Evolutionary conservation across 2,113 vertebrate genomes (phyloP).

Genomic region (Setophaga kirtlandii): DNA sequence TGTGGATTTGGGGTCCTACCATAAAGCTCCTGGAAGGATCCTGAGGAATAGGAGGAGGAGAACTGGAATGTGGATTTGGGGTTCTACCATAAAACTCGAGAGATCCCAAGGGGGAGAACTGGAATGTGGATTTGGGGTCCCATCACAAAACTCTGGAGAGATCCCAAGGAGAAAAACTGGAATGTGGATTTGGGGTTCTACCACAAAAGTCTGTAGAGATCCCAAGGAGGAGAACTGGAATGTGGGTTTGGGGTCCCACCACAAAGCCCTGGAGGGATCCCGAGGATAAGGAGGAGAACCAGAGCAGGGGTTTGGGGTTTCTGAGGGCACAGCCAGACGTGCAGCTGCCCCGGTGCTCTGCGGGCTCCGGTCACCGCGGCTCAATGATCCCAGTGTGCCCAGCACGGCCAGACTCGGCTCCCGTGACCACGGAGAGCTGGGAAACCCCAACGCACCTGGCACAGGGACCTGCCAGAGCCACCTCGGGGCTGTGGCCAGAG

Average conservation of each 20-base stretch:
- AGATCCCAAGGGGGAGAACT: background rate
- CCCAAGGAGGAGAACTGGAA: accelerated
- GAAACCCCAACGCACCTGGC: background rate
- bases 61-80: no score
- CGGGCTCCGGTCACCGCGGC: background rate
- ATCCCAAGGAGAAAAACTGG: background rate
- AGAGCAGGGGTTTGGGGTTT: accelerated
- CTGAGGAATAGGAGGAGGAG: background rate
- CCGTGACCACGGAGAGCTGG: background rate
- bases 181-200: no score
- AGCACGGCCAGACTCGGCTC: background rate
- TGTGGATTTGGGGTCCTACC: no score
- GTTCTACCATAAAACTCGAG: no score
- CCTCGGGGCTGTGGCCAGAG: accelerated
- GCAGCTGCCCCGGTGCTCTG: background rate
- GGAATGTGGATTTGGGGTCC: background rate
- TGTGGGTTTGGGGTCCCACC: background rate
- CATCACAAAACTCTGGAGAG: accelerated
- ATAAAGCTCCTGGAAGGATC: background rate
- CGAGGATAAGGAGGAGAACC: accelerated
- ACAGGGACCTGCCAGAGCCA: background rate
- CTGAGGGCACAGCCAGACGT: slow-evolving; percentile 12
- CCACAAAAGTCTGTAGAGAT: no score
- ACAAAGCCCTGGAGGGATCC: background rate
- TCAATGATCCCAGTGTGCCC: background rate